Evolutionary conservation across 2,113 vertebrate species (phyloP), one percentile per base, ranked within the genome.

Genomic region (Cavia porcellus): DNA sequence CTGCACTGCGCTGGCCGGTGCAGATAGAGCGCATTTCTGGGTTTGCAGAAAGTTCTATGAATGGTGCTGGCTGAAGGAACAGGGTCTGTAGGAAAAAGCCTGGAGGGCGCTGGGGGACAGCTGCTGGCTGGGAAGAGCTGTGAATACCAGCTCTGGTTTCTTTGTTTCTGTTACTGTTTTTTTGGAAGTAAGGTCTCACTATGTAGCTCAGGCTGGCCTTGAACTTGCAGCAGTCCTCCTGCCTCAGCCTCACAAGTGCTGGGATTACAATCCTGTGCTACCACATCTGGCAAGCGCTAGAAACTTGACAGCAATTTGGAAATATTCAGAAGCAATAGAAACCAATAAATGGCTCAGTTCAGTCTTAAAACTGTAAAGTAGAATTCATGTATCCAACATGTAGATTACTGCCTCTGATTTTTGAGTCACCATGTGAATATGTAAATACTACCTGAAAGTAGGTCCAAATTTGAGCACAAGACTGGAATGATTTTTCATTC

Each of bases 401-500:
- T 25, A 81, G 68, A 80, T 88, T 28, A 15, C 35, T 55, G 1
- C 10, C 0, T 66, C 22, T 1, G 0, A 15, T 64, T 90, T 93
- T 89, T 83, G 62, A 92, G 5, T 87, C n/a, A 83, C 30, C n/a
- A 50, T 68, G 52, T 28, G 57, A 61, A 38, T 74, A 20, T 3
- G 17, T 59, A 52, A 15, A 17, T 42, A 13, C 13, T 62, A 30
- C 50, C n/a, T 80, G 14, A 30, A 22, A 81, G 91, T 59, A 45
- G 81, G 74, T 25, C 38, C 68, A 5, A 75, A 14, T 13, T 38
- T 47, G 62, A 90, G 57, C 2, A 1, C 24, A 66, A 38, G 32
- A 66, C 38, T 9, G 5, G 35, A 38, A 25, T 96, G 22, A 97
- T 94, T 98, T 98, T 98, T 95, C 97, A 66, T 86, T 98, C 97